Conservation (phyloP, 53 echinoderm and acorn worm species). For the Holothuria leucospilota region DNA sequence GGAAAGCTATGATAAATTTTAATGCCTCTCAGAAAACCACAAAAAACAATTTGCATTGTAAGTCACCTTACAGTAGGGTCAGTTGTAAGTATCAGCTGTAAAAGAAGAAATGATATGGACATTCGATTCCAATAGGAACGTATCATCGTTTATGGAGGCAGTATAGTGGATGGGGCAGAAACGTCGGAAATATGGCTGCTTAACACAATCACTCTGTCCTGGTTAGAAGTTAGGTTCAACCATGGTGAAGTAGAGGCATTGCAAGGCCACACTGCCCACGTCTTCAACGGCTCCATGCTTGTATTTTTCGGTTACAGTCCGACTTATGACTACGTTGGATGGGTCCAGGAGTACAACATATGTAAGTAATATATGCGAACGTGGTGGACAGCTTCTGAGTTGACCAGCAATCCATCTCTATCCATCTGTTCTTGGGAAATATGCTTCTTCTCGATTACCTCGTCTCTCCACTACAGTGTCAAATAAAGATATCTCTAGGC, state of each 20-base stretch:
- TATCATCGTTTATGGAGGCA: constrained; percentile 86
- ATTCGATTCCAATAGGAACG: constrained; percentile 61
- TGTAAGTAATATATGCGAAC: constrained; percentile 56
- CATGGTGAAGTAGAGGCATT: constrained; percentile 48
- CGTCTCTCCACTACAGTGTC: no score
- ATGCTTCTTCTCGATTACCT: no score
- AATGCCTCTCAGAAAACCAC: no score
- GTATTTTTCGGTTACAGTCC: constrained; percentile 92
- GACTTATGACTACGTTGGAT: constrained; percentile 72
- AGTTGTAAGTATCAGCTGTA: no score
- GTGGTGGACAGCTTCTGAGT: no score
- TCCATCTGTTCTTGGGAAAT: no score
- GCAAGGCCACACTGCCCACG: constrained; percentile 90
- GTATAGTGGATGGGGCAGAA: constrained; percentile 59
- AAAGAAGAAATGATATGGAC: not conserved
- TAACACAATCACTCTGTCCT: constrained; percentile 59
- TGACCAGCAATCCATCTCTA: no score
- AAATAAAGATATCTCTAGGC: no score
- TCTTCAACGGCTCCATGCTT: constrained; percentile 76
- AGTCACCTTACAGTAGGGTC: no score
- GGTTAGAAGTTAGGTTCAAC: constrained; percentile 53
- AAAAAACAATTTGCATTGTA: no score
- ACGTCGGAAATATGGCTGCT: constrained; percentile 75
- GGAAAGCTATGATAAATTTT: no score
- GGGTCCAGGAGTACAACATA: constrained; percentile 87